Conservation (phyloP, 2,797 vertebrate genomes). For the Anguilla megastoma region DNA sequence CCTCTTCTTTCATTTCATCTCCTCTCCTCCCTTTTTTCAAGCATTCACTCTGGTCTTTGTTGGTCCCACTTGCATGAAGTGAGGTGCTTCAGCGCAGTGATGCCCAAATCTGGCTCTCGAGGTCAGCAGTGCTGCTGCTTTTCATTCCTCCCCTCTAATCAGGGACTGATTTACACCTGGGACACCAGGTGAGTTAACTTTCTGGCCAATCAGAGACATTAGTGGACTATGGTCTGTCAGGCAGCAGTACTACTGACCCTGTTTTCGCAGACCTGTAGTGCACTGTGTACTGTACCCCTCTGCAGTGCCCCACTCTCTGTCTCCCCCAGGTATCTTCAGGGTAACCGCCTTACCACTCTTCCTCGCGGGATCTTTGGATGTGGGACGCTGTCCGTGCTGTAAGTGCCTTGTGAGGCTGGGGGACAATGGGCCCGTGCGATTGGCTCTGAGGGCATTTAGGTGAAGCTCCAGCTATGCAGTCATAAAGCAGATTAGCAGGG, state of each 20-base stretch:
- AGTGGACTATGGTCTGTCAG: too few species aligned
- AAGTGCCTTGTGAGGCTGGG: constrained; percentile 52
- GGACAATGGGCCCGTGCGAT: not conserved
- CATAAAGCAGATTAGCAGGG: not conserved
- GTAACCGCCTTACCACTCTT: constrained; percentile 70
- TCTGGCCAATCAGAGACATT: too few species aligned
- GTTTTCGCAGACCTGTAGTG: too few species aligned
- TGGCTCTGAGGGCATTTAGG: not conserved
- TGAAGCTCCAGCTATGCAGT: not conserved
- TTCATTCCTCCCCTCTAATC: too few species aligned
- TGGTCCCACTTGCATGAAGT: not conserved
- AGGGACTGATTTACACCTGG: too few species aligned
- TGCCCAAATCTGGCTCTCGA: too few species aligned
- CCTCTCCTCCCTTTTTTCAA: not conserved
- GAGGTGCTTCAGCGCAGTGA: too few species aligned
- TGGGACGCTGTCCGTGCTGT: constrained; percentile 71
- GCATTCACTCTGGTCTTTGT: not conserved
- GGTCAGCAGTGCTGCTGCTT: too few species aligned
- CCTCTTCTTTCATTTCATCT: not conserved
- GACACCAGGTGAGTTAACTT: too few species aligned
- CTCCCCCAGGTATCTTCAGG: constrained; percentile 69
- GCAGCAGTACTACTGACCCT: too few species aligned
- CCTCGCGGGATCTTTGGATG: constrained; percentile 69
- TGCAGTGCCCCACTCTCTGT: constrained; percentile 37
- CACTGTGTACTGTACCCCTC: not conserved